These are phyloP conservation scores for Leptopilina syphax DNA, from an alignment of 2,888 invertebrate genomes.

Conservation along the genomic window DNA sequence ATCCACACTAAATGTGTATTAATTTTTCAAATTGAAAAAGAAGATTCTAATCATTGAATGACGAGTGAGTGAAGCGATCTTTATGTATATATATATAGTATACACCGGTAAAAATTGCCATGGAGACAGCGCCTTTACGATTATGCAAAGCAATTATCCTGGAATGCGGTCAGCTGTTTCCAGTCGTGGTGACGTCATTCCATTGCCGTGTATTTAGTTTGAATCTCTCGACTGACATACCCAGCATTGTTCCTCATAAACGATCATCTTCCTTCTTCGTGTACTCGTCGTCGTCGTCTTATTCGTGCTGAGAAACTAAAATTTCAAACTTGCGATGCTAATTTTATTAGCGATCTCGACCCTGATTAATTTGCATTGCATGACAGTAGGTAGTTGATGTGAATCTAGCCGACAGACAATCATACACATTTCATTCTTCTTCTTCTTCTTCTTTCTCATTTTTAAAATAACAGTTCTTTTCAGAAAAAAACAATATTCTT, in stretches of 20 bases:
- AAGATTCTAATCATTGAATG: too few species aligned
- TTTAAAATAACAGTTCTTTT: too few species aligned
- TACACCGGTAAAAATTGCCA: conserved; percentile 13
- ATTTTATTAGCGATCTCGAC: conserved; percentile 33
- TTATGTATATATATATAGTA: background rate
- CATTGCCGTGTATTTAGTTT: conserved; percentile 54
- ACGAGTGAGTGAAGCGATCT: background rate
- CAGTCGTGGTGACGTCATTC: conserved; percentile 69
- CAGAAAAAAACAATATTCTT: too few species aligned
- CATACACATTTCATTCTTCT: background rate
- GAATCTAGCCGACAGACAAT: conserved; percentile 31
- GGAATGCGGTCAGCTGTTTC: conserved; percentile 76
- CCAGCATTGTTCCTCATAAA: conserved; percentile 44
- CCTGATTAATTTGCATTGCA: conserved; percentile 30
- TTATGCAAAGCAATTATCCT: conserved; percentile 75
- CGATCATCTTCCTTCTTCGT: conserved; percentile 19
- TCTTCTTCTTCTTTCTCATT: too few species aligned
- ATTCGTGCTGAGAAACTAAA: conserved; percentile 33
- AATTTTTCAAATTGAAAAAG: too few species aligned
- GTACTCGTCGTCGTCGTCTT: background rate
- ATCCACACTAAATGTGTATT: too few species aligned
- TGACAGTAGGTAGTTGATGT: conserved; percentile 40
- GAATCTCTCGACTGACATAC: conserved; percentile 58
- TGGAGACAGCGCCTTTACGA: conserved; percentile 61
- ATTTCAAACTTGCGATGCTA: conserved; percentile 14